Base-by-base conservation (phyloP, 2,888 invertebrate genomes). In the Macaria notata region DNA sequence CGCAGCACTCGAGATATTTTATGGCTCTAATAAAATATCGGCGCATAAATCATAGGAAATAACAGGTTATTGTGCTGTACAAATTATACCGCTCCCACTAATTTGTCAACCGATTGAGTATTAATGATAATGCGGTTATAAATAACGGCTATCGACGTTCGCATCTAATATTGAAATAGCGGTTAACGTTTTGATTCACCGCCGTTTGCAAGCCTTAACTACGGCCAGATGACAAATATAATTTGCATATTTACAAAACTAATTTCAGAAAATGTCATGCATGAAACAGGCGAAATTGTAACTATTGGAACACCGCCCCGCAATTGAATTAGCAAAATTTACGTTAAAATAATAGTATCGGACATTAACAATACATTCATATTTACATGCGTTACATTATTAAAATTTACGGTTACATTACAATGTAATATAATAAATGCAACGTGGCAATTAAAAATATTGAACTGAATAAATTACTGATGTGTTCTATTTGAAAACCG, bases 1-100 rank as follows among this genome's bases (percentile, higher is more conserved):
- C 47, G 9, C 47, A 54, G 46, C 29, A 68, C 66, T 73, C 66
- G 68, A 73, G 76, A 79, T 84, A 76, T 78, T 87, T 87, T 84
- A 88, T 84, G 69, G 75, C 73, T 66, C 71, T 82, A 78, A 84
- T 86, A 87, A 86, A 85, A 86, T 81, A 83, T 79, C 73, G 76
- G 68, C 65, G 61, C 72, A 86, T 88, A 86, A 86, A 87, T 88
- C 83, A 85, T 65, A 63, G 57, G 64, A 76, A 76, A 77, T 80
- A 81, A 77, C 68, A 66, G 73, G 71, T 74, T 74, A 76, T 73
- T 58, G 47, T 72, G 68, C 69, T 67, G 71, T 74, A 62, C 72
- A 68, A 83, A 82, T 81, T 81, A 74, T 66, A 61, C 62, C 67
- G 65, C 72, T 66, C 71, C 66, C 62, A 72, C 70, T 81, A 76